A percentile compares a stretch with the other conserved stretches of the same genome.
Conservation (phyloP, 2,888 invertebrate species). For the Dryadula phaetusa region DNA sequence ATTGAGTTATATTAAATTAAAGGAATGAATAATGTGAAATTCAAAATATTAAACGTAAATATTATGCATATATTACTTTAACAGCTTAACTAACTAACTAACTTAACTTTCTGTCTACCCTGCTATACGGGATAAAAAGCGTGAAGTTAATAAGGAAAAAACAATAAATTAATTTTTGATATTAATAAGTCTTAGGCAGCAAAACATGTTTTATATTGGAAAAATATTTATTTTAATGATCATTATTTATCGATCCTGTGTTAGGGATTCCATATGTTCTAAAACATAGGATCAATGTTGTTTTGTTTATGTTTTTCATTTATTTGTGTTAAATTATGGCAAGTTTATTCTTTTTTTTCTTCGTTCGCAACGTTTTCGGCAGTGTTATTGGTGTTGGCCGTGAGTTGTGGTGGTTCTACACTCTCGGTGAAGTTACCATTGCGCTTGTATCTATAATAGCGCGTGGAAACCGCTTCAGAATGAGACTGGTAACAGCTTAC, state of each 20-base stretch:
- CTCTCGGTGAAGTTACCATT: slow-evolving; percentile 62
- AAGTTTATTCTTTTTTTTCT: slow-evolving; percentile 54
- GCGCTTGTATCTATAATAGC: slow-evolving; percentile 76
- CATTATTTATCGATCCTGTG: slow-evolving; percentile 42
- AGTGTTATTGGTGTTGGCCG: slow-evolving; percentile 24
- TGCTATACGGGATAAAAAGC: too few relatives aligned
- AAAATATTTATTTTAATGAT: slow-evolving; percentile 7
- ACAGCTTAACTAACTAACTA: too few relatives aligned
- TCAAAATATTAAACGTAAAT: too few relatives aligned
- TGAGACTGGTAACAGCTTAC: slow-evolving; percentile 82
- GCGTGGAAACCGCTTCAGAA: slow-evolving; percentile 67
- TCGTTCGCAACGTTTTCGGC: slow-evolving; percentile 31
- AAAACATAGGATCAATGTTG: slow-evolving; percentile 44
- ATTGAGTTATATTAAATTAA: not conserved
- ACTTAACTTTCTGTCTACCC: too few relatives aligned
- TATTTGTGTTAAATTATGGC: slow-evolving; percentile 32
- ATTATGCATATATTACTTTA: too few relatives aligned
- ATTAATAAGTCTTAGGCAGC: too few relatives aligned
- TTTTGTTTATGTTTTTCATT: slow-evolving; percentile 25
- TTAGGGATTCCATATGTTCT: slow-evolving; percentile 41
- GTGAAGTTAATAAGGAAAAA: too few relatives aligned
- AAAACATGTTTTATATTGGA: slow-evolving; percentile 2
- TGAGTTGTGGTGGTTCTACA: slow-evolving; percentile 26
- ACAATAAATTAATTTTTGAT: too few relatives aligned
- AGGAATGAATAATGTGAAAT: too few relatives aligned